Evolutionary conservation across 2,888 invertebrate genomes (phyloP).

Genomic region (Sericinus montela): DNA sequence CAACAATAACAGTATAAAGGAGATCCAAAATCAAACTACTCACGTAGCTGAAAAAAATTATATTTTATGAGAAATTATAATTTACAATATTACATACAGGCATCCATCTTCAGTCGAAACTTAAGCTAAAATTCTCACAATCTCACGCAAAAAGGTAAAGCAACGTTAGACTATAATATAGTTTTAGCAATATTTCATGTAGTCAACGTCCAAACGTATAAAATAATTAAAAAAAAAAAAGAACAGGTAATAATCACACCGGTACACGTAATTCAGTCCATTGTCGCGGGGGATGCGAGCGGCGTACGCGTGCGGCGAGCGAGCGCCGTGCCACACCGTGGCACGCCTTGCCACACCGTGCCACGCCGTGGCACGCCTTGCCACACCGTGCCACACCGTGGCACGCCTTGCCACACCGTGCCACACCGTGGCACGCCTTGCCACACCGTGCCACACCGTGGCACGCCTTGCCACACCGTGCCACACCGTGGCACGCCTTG

Average conservation of each 20-base stretch:
- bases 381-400: no score
- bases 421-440: no score
- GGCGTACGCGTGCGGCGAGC: slow-evolving; percentile 32
- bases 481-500: no score
- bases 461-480: no score
- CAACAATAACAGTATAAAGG: no score
- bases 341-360: no score
- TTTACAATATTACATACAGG: slow-evolving; percentile 80
- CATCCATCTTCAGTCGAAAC: slow-evolving; percentile 80
- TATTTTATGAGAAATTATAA: slow-evolving; percentile 81
- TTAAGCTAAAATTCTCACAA: slow-evolving; percentile 80
- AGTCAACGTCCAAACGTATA: slow-evolving; percentile 52
- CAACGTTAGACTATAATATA: slow-evolving; percentile 81
- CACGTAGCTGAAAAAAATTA: slow-evolving; percentile 79
- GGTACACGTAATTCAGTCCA: slow-evolving; percentile 61
- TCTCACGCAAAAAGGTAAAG: slow-evolving; percentile 80
- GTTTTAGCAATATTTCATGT: slow-evolving; percentile 76
- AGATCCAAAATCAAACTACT: slow-evolving; percentile 13
- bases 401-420: no score
- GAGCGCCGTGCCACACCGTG: no score
- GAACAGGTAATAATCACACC: slow-evolving; percentile 58
- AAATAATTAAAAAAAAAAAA: no score
- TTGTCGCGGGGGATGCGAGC: slow-evolving; percentile 47
- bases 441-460: no score
- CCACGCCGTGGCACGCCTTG: no score